These are phyloP conservation scores for Pyrocephalus nanus DNA, from an alignment of 2,797 vertebrate genomes.

Conservation along the genomic window DNA sequence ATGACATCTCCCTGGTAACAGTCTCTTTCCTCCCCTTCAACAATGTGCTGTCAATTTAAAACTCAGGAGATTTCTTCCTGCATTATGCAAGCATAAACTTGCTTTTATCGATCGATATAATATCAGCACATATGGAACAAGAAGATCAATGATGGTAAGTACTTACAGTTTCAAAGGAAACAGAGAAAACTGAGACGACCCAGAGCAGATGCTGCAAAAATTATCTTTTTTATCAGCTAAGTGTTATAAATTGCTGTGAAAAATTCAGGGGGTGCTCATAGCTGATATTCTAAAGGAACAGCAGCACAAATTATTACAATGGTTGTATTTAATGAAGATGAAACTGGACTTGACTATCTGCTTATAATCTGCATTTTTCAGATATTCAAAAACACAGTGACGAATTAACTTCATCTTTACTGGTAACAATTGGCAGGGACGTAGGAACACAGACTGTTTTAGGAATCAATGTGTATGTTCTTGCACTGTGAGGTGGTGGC, in stretches of 20 bases:
- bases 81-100: neutral
- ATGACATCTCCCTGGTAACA: neutral
- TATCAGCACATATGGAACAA: neutral
- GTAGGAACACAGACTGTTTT: neutral
- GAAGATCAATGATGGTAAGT: neutral
- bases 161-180: neutral
- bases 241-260: neutral
- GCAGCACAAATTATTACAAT: neutral
- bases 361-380: neutral
- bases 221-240: neutral
- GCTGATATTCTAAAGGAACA: neutral
- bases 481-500: accelerated
- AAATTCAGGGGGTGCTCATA: neutral
- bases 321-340: neutral
- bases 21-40: neutral
- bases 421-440: neutral
- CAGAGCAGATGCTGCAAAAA: neutral
- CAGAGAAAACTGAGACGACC: neutral
- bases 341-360: neutral
- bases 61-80: neutral
- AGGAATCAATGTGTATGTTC: neutral
- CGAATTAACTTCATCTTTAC: neutral
- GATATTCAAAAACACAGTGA: neutral
- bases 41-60: neutral
- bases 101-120: neutral